Conservation (phyloP, 2,113 vertebrate genomes). For the Semnornis frantzii region DNA sequence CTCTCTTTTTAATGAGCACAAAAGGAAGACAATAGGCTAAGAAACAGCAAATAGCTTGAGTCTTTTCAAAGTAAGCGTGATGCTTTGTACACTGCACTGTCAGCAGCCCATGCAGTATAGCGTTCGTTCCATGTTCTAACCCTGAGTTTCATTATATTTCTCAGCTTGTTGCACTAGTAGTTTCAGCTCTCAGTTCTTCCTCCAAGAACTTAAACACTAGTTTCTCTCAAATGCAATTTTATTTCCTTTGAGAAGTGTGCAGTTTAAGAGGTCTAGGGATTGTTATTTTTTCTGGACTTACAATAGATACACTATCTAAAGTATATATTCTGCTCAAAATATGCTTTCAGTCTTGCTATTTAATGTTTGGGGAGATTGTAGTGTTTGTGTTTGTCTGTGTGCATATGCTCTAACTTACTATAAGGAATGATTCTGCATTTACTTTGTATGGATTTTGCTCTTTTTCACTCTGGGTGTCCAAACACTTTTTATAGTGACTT, state of each 20-base stretch:
- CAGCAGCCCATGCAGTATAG: background rate
- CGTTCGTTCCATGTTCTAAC: background rate
- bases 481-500: background rate
- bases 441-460: background rate
- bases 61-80: background rate
- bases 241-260: background rate
- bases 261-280: background rate
- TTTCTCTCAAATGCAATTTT: background rate
- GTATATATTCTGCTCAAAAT: background rate
- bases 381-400: background rate
- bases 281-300: background rate
- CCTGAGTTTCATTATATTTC: background rate
- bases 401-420: background rate
- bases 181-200: constrained; percentile 2
- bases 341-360: background rate
- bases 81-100: background rate
- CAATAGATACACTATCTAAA: background rate
- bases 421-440: background rate
- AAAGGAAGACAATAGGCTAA: background rate
- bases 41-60: background rate
- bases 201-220: background rate
- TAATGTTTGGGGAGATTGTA: accelerated
- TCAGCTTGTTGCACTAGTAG: background rate
- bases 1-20: background rate
- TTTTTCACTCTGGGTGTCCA: background rate